Percentiles rank a stretch among this genome's conserved stretches.
Evolutionary conservation across 2,797 vertebrate genomes (phyloP).

Genomic region (Molossus alvarezi): DNA sequence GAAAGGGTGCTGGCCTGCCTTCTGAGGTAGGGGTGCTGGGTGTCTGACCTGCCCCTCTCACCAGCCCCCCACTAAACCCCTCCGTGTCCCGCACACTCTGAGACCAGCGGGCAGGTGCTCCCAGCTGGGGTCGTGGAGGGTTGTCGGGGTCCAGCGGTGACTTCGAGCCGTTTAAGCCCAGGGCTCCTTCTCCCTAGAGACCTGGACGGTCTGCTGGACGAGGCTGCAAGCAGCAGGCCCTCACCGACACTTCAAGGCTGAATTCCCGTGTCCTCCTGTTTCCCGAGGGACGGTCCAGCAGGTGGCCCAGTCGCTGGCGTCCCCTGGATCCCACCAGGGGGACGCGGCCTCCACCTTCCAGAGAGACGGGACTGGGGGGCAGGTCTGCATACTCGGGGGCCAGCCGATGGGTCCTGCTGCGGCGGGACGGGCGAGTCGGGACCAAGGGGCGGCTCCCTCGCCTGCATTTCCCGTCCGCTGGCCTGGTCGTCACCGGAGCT

Average conservation of each 20-base stretch:
- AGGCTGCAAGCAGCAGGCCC: background rate
- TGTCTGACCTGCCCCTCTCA: background rate
- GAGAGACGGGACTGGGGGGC: background rate
- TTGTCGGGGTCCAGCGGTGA: background rate
- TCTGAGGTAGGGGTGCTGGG: rapidly evolving
- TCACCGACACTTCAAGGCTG: too few relatives aligned
- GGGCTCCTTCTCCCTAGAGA: background rate
- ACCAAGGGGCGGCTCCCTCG: too few relatives aligned
- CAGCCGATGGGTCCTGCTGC: background rate
- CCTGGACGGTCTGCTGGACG: rapidly evolving
- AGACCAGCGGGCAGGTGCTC: background rate
- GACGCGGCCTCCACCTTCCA: rapidly evolving
- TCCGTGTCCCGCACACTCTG: too few relatives aligned
- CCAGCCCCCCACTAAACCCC: background rate
- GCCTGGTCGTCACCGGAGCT: too few relatives aligned
- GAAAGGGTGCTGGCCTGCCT: rapidly evolving
- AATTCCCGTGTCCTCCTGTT: background rate
- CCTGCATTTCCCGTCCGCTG: too few relatives aligned
- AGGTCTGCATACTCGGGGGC: rapidly evolving
- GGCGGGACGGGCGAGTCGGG: rapidly evolving
- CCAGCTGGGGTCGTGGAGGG: background rate
- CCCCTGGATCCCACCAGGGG: background rate
- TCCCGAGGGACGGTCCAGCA: background rate
- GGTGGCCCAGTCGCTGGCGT: rapidly evolving
- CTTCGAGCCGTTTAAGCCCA: background rate